These are phyloP conservation scores for Anguilla rostrata DNA, from an alignment of 2,113 vertebrate genomes.

Conservation along the genomic window DNA sequence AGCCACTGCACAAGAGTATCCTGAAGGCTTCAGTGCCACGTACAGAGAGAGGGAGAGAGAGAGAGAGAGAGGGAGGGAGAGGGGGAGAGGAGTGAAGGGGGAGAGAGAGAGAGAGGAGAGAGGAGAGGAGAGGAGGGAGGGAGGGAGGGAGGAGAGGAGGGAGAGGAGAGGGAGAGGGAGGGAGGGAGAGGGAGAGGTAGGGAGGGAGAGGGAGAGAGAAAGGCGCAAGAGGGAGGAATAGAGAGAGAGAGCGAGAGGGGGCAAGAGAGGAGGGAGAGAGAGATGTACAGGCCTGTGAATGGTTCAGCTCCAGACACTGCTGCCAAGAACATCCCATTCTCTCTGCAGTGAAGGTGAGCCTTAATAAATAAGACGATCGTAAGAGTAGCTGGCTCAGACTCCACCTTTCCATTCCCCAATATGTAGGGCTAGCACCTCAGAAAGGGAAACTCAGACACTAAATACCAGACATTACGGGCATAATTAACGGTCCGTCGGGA, in stretches of 20 bases:
- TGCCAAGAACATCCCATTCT: background rate
- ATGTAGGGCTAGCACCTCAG: background rate
- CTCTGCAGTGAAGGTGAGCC: background rate
- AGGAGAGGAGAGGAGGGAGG: too few species aligned
- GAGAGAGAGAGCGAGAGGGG: background rate
- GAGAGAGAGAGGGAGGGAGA: background rate
- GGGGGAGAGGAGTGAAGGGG: too few species aligned
- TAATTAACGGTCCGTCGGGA: too few species aligned
- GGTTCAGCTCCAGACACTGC: background rate
- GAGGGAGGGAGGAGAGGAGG: too few species aligned
- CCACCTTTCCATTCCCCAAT: background rate
- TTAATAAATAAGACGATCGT: background rate
- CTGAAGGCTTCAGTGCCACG: background rate
- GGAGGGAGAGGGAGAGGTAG: too few species aligned
- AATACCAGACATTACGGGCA: background rate
- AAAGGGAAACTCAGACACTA: background rate
- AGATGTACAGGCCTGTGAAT: background rate
- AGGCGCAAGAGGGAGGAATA: background rate
- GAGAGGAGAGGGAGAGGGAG: too few species aligned
- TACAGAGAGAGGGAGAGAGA: background rate
- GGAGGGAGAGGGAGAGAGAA: background rate
- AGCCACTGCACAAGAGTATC: background rate
- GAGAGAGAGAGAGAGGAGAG: too few species aligned
- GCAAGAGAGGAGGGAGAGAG: background rate
- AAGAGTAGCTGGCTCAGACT: background rate